Base-by-base conservation (phyloP, 2,888 invertebrate genomes). In the Strigamia maritima region DNA sequence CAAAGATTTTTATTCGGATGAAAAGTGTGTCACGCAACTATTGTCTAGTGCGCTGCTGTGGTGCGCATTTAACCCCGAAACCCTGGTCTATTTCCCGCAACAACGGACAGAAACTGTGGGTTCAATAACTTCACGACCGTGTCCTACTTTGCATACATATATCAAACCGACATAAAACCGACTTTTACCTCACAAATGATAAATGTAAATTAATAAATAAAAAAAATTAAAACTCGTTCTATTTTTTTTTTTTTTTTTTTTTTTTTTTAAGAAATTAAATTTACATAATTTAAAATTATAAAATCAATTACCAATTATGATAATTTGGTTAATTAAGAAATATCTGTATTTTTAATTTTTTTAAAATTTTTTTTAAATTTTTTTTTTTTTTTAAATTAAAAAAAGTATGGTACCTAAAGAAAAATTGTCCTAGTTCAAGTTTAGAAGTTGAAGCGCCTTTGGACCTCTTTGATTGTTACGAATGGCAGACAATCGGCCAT, bases 21-120 rank as follows among this genome's bases (percentile, higher is more conserved):
- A 31, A 74, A 74, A 74, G 74, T 74, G 74, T 74, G 74, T 74
- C 74, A 74, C 7, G 74, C 74, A 74, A 31, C 28, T 74, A 74
- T 74, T 74, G 74, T 74, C 14, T 31, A 74, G 22, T n/a, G 31
- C 74, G 74, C 74, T n/a, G 74, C 31, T 28, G 74, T 49, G n/a
- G 8, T 49, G 31, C 74, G 74, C 28, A 28, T 74, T 31, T 74
- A 31, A 74, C 74, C 74, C 31, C 74, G 31, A 74, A 74, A 74
- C 74, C 74, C 74, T 74, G 74, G 74, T 74, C 74, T 24, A 74
- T 74, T 74, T 74, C 74, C 74, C 31, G 74, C 74, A 49, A 49
- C 49, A 49, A 49, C 49, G 49, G n/a, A 49, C 49, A 49, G 49
- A 44, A 49, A 49, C 49, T 49, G 49, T 49, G 49, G 19, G 49